Evolutionary conservation across 1,140 invertebrate genomes (phyloP).

Genomic region (Pomacea maculata): DNA sequence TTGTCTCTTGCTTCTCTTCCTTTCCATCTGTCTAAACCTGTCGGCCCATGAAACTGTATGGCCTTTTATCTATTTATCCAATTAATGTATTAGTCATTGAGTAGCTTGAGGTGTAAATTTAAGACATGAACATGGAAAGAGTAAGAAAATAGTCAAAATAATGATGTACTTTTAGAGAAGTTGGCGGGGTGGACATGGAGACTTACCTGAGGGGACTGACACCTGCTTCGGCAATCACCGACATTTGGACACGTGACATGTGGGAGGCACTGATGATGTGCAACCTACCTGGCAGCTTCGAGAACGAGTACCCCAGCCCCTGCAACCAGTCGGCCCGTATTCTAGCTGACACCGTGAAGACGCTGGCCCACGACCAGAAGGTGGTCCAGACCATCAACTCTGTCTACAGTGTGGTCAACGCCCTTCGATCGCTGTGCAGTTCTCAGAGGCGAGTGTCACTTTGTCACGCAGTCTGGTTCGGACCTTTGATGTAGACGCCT

Average conservation of each 20-base stretch:
- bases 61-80: not conserved
- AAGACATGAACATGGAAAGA: no score
- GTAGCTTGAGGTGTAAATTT: no score
- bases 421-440: conserved; percentile 13
- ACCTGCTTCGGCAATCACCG: not conserved
- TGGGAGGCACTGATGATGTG: conserved; percentile 41
- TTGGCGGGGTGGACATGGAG: conserved; percentile 18
- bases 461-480: no score
- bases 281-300: conserved; percentile 35
- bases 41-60: not conserved
- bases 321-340: conserved; percentile 1
- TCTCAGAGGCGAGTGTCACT: not conserved
- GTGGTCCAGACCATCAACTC: conserved; percentile 40
- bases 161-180: conserved; percentile 5
- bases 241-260: conserved; percentile 38
- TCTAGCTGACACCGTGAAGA: not conserved
- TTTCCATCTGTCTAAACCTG: not conserved
- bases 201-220: conserved; percentile 28
- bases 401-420: conserved; percentile 27
- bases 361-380: conserved; percentile 34
- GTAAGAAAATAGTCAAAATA: no score
- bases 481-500: no score
- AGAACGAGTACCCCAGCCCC: conserved; percentile 26
- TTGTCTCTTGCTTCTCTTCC: not conserved
- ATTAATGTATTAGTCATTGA: no score